Evolutionary conservation across 2,113 vertebrate species (phyloP).

Genomic region (Aegithalos caudatus): DNA sequence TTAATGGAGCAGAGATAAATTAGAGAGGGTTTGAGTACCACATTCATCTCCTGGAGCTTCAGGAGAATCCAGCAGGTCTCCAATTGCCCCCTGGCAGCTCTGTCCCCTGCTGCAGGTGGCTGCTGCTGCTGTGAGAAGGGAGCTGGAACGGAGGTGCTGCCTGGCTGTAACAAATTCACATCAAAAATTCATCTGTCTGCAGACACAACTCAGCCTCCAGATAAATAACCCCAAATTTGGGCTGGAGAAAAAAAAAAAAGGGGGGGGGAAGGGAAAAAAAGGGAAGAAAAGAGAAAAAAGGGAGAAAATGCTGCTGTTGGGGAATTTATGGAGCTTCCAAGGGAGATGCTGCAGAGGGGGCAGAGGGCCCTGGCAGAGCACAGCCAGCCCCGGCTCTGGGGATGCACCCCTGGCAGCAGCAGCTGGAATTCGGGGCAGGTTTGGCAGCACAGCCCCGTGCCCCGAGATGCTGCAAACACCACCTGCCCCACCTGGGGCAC

Average conservation of each 20-base stretch:
- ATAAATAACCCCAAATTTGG: not conserved
- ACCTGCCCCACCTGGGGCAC: not conserved
- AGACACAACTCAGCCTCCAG: not conserved
- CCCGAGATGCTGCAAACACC: not conserved
- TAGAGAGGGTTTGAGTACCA: not conserved
- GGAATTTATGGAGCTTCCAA: fast-evolving
- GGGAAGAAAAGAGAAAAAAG: fast-evolving
- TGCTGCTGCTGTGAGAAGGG: not conserved
- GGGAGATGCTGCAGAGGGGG: not conserved
- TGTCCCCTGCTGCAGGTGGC: not conserved
- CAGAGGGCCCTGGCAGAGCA: not conserved
- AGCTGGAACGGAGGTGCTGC: not conserved
- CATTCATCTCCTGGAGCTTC: not conserved
- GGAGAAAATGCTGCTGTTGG: not conserved
- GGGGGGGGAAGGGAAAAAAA: fast-evolving
- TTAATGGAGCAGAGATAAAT: not conserved
- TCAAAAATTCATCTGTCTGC: not conserved
- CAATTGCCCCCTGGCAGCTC: not conserved
- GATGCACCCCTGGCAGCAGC: fast-evolving
- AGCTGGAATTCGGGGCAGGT: not conserved
- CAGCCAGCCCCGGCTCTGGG: not conserved
- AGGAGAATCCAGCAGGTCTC: not conserved
- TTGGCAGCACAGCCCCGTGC: not conserved
- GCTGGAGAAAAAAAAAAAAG: not conserved
- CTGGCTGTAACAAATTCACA: not conserved